A percentile compares a stretch with the other conserved stretches of the same genome.
Conservation (phyloP, 2,113 vertebrate species). For the Nansenia antarctica region DNA sequence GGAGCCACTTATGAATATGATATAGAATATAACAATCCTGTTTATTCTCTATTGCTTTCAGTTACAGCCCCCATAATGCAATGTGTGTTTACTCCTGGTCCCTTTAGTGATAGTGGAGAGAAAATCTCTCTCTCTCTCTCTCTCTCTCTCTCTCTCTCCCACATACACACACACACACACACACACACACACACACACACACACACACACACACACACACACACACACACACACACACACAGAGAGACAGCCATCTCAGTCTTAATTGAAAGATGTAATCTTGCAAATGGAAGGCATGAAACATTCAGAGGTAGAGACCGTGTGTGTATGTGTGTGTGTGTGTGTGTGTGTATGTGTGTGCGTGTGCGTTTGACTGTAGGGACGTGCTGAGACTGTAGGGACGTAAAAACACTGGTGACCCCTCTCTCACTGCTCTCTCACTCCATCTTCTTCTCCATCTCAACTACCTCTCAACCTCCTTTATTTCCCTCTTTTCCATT, state of each 20-base stretch:
- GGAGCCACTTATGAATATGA: too few relatives aligned
- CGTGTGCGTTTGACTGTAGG: slow-evolving; percentile 13
- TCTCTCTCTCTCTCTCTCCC: background rate
- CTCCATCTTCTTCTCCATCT: background rate
- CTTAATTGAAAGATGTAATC: slow-evolving; percentile 73
- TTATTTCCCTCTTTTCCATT: slow-evolving; percentile 4
- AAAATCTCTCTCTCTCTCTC: background rate
- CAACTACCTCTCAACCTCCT: slow-evolving; percentile 10
- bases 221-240: slow-evolving; percentile 1
- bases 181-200: slow-evolving; percentile 6
- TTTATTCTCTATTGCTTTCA: too few relatives aligned
- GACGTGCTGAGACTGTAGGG: slow-evolving; percentile 7
- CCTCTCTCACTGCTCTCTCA: background rate
- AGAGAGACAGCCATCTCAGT: slow-evolving; percentile 58
- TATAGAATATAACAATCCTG: too few relatives aligned
- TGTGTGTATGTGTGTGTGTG: slow-evolving; percentile 1
- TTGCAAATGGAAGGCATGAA: slow-evolving; percentile 66
- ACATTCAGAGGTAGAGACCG: slow-evolving; percentile 36
- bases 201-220: slow-evolving; percentile 7
- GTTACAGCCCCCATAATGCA: too few relatives aligned
- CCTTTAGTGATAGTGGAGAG: background rate
- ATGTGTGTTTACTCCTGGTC: background rate
- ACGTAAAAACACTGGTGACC: slow-evolving; percentile 12
- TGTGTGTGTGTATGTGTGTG: slow-evolving; percentile 13
- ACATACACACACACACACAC: slow-evolving; percentile 10